These are phyloP conservation scores for Drosophila longiperda DNA, from an alignment of 2,888 invertebrate species.

Conservation along the genomic window DNA sequence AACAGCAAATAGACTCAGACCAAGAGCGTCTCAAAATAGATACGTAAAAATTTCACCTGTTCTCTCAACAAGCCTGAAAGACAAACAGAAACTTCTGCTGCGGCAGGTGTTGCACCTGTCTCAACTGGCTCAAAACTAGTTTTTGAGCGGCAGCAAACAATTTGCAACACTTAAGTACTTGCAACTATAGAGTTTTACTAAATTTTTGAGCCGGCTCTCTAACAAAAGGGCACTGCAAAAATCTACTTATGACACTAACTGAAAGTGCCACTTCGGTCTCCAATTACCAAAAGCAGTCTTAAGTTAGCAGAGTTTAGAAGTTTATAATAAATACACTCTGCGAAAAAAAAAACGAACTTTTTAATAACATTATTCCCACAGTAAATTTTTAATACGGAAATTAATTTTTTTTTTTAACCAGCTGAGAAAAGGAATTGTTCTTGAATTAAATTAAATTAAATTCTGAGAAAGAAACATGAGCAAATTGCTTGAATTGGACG, in stretches of 20 bases:
- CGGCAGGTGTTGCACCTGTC: slow-evolving; percentile 10
- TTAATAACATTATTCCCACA: neutral
- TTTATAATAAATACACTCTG: neutral
- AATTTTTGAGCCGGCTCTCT: slow-evolving; percentile 2
- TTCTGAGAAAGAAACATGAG: neutral
- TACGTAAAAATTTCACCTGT: slow-evolving; percentile 9
- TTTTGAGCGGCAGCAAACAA: slow-evolving; percentile 3
- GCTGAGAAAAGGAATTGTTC: neutral
- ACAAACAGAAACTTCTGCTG: slow-evolving; percentile 13
- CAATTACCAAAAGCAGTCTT: neutral
- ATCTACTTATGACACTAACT: neutral
- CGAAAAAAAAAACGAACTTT: neutral
- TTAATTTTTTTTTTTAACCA: too few species aligned
- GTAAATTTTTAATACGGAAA: neutral
- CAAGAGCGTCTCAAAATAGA: slow-evolving; percentile 29
- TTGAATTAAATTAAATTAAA: too few species aligned
- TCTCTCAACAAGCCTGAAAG: neutral
- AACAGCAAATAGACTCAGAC: slow-evolving; percentile 29
- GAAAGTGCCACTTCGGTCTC: neutral
- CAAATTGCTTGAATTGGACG: neutral
- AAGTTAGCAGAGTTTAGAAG: neutral
- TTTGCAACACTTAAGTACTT: slow-evolving; percentile 6
- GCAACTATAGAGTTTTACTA: slow-evolving; percentile 1
- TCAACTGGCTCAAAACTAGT: slow-evolving; percentile 6
- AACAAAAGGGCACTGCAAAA: neutral